Conservation (phyloP, 1,140 invertebrate genomes). For the Microvelia longipes region DNA sequence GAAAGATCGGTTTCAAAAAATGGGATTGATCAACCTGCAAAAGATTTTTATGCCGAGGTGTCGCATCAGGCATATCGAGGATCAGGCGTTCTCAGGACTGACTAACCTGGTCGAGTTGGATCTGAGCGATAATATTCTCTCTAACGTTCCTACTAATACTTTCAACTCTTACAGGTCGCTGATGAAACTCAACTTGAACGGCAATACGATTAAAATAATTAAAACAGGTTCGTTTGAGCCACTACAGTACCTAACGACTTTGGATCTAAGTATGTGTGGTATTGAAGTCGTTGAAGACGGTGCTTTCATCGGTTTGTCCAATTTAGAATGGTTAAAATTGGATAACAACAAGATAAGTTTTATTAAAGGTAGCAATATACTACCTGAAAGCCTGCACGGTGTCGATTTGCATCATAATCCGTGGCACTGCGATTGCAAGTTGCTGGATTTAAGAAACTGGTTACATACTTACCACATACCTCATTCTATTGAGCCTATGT, state of each 20-base stretch:
- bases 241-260: conserved; percentile 53
- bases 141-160: conserved; percentile 54
- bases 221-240: conserved; percentile 57
- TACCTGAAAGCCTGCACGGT: conserved; percentile 55
- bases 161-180: conserved; percentile 59
- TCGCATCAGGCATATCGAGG: conserved; percentile 56
- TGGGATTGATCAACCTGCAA: conserved; percentile 71
- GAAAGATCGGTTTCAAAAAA: conserved; percentile 55
- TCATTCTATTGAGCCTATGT: conserved; percentile 52
- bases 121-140: conserved; percentile 62
- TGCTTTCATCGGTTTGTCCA: conserved; percentile 63
- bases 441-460: conserved; percentile 61
- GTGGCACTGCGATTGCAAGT: conserved; percentile 73
- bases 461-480: conserved; percentile 54
- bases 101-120: conserved; percentile 79
- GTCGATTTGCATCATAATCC: conserved; percentile 71
- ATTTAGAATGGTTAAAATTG: conserved; percentile 67
- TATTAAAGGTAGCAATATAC: conserved; percentile 47
- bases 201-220: conserved; percentile 60
- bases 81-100: conserved; percentile 61
- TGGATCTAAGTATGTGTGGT: conserved; percentile 67
- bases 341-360: conserved; percentile 62
- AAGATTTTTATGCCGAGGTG: conserved; percentile 65
- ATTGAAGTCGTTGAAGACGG: conserved; percentile 58
- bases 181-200: conserved; percentile 62